Base-by-base conservation (phyloP, 2,888 invertebrate species). In the Ditula angustiorana region DNA sequence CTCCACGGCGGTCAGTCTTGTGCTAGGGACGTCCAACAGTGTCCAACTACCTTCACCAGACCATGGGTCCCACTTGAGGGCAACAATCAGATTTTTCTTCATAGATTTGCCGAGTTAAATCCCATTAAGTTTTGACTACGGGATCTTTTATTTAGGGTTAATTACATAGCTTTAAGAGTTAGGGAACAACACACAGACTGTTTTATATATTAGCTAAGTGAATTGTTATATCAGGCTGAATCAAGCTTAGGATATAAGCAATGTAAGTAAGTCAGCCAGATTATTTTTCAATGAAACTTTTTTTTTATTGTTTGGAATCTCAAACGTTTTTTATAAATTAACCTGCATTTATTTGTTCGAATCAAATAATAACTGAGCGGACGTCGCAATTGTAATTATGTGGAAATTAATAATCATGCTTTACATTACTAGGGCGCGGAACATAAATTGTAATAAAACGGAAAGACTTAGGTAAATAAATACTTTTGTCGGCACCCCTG, bases 101-200 rank as follows among this genome's bases (percentile, higher is more conserved):
- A 59, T 72, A 70, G 76, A 73, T 80, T 79, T 71, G 71, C 69
- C 69, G 76, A 75, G 66, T 61, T 65, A 71, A 65, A 73, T 67
- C 67, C 66, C 69, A 60, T 67, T 67, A 74, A 71, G 53, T 72
- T 75, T 78, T 66, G 70, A 77, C 76, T 81, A 82, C 77, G 78
- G 80, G 81, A 82, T 79, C 72, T 79, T 79, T 73, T 77, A 71
- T 81, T 70, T 73, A 74, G 74, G 61, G 69, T 85, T 49, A 37
- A 23, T 26, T 28, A 46, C 10, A 41, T 67, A 85, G 81, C 80
- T 86, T 82, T 86, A 86, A 82, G 58, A 59, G 83, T 80, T 76
- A 79, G 76, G 78, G 68, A 79, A 76, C 72, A 65, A 79, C 75
- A 58, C 76, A 85, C 80, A 83, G 85, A 86, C 85, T 86, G 85